Percentiles rank a stretch among this genome's conserved stretches.
phyloP scores from a whole-genome alignment of 2,797 vertebrate species.

The Botia kubotai region DNA sequence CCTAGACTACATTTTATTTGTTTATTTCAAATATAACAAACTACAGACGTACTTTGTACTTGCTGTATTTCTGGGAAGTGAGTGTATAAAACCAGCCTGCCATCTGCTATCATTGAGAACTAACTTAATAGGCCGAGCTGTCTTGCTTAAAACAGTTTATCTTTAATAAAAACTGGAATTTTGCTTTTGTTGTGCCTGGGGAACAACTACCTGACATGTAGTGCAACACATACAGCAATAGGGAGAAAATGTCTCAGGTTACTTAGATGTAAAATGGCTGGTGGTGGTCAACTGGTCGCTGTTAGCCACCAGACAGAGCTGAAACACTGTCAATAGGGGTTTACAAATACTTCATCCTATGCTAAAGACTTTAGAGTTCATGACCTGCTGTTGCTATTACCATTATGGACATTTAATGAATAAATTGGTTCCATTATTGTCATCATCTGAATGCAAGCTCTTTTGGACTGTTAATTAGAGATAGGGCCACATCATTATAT shows the following conservation, averaged over 20 bases:
- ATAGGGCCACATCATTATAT: neutral
- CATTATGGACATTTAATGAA: constrained; percentile 7
- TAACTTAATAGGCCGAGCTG: constrained; percentile 43
- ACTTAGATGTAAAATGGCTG: constrained; percentile 1
- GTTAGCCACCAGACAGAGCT: neutral
- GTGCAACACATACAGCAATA: too few relatives aligned
- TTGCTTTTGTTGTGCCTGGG: neutral
- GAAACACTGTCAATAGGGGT: neutral
- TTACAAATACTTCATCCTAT: constrained; percentile 8
- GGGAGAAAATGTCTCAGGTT: neutral
- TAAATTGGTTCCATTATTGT: neutral
- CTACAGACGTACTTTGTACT: neutral
- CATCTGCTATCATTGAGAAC: constrained; percentile 23
- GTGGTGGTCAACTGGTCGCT: neutral
- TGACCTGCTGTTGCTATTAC: neutral
- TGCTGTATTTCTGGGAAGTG: neutral
- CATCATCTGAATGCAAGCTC: neutral
- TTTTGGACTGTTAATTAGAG: neutral
- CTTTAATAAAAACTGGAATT: constrained; percentile 26
- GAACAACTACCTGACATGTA: neutral
- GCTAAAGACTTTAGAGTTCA: neutral
- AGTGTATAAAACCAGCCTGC: constrained; percentile 40
- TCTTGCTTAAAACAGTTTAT: constrained; percentile 34
- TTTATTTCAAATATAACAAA: constrained; percentile 13
- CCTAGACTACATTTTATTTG: neutral